Conservation (phyloP, 2,888 invertebrate genomes). For the Eupeodes luniger region DNA sequence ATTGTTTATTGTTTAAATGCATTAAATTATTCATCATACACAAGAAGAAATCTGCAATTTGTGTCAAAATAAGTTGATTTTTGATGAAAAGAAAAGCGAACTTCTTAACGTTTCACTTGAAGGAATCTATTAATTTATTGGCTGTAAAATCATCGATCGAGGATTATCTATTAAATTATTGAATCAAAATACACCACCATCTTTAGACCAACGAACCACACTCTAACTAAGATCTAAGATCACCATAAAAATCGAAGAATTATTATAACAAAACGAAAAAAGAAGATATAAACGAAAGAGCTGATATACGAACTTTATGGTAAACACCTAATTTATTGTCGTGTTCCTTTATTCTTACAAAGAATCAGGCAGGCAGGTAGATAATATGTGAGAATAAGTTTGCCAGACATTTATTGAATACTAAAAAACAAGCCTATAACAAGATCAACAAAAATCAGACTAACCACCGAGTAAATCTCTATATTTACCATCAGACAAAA, state of each 20-base stretch:
- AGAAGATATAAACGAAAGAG: slow-evolving; percentile 54
- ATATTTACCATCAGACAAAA: slow-evolving; percentile 46
- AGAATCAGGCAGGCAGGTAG: slow-evolving; percentile 2
- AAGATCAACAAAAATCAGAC: slow-evolving; percentile 32
- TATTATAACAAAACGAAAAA: neutral
- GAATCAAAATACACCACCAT: slow-evolving; percentile 19
- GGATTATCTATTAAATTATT: slow-evolving; percentile 39
- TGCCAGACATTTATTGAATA: slow-evolving; percentile 56
- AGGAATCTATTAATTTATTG: slow-evolving; percentile 1
- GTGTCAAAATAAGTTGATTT: slow-evolving; percentile 44
- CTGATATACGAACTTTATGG: slow-evolving; percentile 57
- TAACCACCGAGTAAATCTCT: slow-evolving; percentile 51
- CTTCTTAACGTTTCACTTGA: slow-evolving; percentile 13
- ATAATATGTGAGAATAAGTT: slow-evolving; percentile 40
- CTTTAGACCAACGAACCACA: slow-evolving; percentile 57
- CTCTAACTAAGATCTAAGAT: neutral
- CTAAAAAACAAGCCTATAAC: slow-evolving; percentile 21
- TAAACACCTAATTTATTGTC: slow-evolving; percentile 71
- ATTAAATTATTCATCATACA: neutral
- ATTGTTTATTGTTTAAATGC: slow-evolving; percentile 56
- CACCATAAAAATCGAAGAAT: slow-evolving; percentile 30
- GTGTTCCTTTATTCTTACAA: slow-evolving; percentile 32
- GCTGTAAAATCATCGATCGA: slow-evolving; percentile 26
- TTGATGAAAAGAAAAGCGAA: neutral
- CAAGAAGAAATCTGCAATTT: slow-evolving; percentile 41